Base-by-base conservation (phyloP, 2,888 invertebrate genomes). In the Entomobrya multifasciata region DNA sequence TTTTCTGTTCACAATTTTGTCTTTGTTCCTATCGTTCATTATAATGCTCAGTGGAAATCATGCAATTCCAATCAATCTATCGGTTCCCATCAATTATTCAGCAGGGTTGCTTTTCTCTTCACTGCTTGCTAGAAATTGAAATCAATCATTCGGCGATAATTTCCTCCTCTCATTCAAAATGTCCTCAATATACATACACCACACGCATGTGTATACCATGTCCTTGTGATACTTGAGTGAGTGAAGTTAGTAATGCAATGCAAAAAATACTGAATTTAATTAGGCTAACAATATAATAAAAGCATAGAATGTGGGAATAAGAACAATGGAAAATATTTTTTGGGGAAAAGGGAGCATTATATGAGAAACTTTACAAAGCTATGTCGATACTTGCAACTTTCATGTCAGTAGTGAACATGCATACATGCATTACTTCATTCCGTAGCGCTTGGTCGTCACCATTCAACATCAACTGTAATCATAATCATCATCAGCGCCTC, bases 61-160 rank as follows among this genome's bases (percentile, higher is more conserved):
- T 67, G 72, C 74, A 79, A 72, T 79, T 62, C 84, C 74, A 78
- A 83, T 84, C 84, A 79, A 84, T 79, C 76, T 57, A 72, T 79
- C 65, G 47, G 20, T 52, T 80, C 49, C 57, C 67, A 76, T 77
- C 80, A 72, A 88, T 84, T 74, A 88, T 85, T 76, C 81, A 84
- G 81, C 79, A 62, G 81, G 78, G 72, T 41, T 78, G 25, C 70
- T 55, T 47, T 55, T 25, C 20, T 72, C 47, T 47, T 17, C 11
- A 1, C n/a, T 36, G n/a, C n/a, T 55, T 0, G 36, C 74, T 55
- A 20, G 76, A 85, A 84, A 77, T 85, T 49, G 70, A 86, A 85
- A 85, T 83, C 86, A 86, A 86, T 87, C 86, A 86, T 86, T 88
- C 70, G 77, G 80, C 81, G 84, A 87, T 83, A 87, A 86, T 88